Conservation (phyloP, 1,140 invertebrate species). For the Drosophila pallidifrons region DNA sequence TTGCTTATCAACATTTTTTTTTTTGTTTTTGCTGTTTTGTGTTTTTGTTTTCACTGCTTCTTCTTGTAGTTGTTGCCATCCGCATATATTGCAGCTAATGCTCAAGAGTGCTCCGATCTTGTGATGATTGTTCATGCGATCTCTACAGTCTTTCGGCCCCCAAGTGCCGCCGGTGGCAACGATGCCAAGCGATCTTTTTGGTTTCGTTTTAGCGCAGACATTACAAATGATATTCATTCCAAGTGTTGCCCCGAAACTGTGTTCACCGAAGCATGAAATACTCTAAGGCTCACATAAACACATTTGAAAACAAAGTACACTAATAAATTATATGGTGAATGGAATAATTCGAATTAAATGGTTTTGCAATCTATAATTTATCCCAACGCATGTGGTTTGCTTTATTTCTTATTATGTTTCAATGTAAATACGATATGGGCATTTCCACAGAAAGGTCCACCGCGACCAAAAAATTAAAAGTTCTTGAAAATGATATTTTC, state of each 20-base stretch:
- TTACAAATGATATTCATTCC: conserved; percentile 34
- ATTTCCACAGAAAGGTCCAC: too few relatives aligned
- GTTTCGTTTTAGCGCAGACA: conserved; percentile 25
- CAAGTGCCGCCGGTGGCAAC: conserved; percentile 15
- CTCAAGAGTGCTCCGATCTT: conserved; percentile 39
- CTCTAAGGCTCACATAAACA: neutral
- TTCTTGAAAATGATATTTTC: too few relatives aligned
- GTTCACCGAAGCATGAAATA: neutral
- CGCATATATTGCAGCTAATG: conserved; percentile 44
- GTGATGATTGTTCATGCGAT: conserved; percentile 32
- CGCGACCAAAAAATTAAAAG: too few relatives aligned
- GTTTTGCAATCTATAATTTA: too few relatives aligned
- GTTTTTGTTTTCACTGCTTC: conserved; percentile 10
- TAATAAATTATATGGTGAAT: too few relatives aligned
- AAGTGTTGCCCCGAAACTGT: neutral
- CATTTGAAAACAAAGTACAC: too few relatives aligned
- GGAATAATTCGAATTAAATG: too few relatives aligned
- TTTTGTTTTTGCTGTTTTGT: conserved; percentile 22
- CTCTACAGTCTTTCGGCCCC: conserved; percentile 11
- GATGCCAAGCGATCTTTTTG: conserved; percentile 23
- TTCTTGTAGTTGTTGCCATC: conserved; percentile 29
- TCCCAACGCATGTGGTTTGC: too few relatives aligned
- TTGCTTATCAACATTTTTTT: conserved; percentile 61
- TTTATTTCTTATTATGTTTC: too few relatives aligned
- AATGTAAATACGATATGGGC: too few relatives aligned